Percentiles rank a stretch among this genome's conserved stretches.
Evolutionary conservation across 2,113 vertebrate genomes (phyloP).

Genomic region (Chloroceryle aenea): DNA sequence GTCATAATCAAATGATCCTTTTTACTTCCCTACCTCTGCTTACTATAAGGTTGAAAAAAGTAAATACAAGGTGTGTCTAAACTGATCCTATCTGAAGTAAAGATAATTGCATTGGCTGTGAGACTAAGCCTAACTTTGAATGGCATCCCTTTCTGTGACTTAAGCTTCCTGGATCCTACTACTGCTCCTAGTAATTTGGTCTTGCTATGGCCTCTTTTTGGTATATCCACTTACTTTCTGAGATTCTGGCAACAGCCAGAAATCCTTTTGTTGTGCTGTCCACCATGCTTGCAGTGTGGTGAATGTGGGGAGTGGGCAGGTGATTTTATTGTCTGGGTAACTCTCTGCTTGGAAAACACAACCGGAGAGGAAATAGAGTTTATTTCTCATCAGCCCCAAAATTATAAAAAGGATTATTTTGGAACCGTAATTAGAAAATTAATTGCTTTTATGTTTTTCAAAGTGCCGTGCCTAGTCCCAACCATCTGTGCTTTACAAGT

Average conservation of each 20-base stretch:
- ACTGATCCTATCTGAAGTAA: background rate
- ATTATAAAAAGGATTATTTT: background rate
- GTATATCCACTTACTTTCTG: background rate
- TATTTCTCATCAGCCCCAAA: background rate
- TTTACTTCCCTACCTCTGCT: background rate
- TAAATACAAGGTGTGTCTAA: background rate
- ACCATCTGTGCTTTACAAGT: background rate
- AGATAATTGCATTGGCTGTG: background rate
- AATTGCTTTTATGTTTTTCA: slow-evolving; percentile 12
- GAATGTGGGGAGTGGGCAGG: background rate
- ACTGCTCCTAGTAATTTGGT: background rate
- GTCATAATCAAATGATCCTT: background rate
- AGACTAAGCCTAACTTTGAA: background rate
- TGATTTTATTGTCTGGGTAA: background rate
- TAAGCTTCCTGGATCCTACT: background rate
- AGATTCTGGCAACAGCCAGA: background rate
- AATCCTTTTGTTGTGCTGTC: background rate
- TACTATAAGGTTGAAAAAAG: background rate
- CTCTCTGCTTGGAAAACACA: background rate
- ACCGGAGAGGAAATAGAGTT: background rate
- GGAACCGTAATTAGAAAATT: slow-evolving; percentile 9
- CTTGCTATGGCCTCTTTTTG: background rate
- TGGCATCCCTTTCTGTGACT: background rate
- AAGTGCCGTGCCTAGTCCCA: background rate
- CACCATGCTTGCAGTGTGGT: background rate